These are phyloP conservation scores for Hartigia nigra DNA, from an alignment of 2,888 invertebrate genomes.

Conservation along the genomic window DNA sequence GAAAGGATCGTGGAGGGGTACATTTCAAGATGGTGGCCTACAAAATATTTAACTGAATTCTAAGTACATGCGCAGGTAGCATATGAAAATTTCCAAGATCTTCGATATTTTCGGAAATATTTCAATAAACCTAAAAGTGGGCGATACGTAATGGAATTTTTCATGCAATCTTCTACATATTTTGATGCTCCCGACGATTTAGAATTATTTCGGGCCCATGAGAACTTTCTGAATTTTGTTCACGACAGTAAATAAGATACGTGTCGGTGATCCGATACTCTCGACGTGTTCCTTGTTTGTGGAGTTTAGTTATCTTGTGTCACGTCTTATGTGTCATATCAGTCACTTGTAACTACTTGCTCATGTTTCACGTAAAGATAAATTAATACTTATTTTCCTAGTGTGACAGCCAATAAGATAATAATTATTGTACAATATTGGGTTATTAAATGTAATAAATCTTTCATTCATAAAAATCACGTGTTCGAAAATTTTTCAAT, in stretches of 20 bases:
- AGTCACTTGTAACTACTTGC: neutral
- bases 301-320: neutral
- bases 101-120: neutral
- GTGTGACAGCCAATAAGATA: neutral
- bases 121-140: neutral
- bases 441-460: neutral
- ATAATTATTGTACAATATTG: neutral
- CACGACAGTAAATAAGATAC: neutral
- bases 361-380: neutral
- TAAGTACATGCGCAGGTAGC: conserved; percentile 10
- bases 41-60: conserved; percentile 16
- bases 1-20: conserved; percentile 15
- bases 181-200: neutral
- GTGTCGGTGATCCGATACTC: conserved; percentile 3
- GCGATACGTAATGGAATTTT: neutral
- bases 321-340: neutral
- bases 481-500: neutral
- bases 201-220: neutral
- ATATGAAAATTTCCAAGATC: neutral
- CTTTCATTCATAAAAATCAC: neutral
- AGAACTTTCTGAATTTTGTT: neutral
- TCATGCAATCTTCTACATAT: neutral
- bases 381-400: neutral
- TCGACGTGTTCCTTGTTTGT: neutral
- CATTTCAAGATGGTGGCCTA: conserved; percentile 16